Conservation (phyloP, 1,140 invertebrate species). For the Diachasmimorpha longicaudata region DNA sequence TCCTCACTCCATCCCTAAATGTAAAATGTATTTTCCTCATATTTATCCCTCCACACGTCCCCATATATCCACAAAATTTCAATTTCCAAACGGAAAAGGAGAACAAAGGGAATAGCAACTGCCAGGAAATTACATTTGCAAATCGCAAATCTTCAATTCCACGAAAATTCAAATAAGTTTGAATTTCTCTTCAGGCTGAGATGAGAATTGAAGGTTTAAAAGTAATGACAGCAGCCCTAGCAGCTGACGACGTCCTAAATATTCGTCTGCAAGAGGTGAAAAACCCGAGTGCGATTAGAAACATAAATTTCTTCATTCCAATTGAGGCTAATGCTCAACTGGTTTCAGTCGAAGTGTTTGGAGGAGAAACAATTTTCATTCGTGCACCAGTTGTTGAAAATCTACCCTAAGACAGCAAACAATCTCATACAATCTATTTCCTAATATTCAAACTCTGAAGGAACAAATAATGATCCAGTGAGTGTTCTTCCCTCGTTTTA, state of each 20-base stretch:
- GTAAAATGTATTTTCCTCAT: no score
- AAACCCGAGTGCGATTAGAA: slow-evolving; percentile 14
- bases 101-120: neutral
- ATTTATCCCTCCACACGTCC: no score
- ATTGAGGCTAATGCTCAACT: slow-evolving; percentile 31
- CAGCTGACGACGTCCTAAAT: slow-evolving; percentile 33
- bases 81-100: no score
- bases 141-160: neutral
- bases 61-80: no score
- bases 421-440: no score
- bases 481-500: slow-evolving; percentile 39
- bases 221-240: slow-evolving; percentile 34
- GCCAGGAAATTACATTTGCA: neutral
- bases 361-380: slow-evolving; percentile 31
- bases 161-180: neutral
- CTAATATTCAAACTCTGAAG: no score
- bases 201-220: slow-evolving; percentile 37
- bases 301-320: slow-evolving; percentile 36
- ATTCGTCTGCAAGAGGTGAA: slow-evolving; percentile 35
- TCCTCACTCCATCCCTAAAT: no score
- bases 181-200: slow-evolving; percentile 25
- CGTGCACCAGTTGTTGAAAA: slow-evolving; percentile 20
- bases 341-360: slow-evolving; percentile 33
- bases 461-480: neutral
- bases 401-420: neutral